Evolutionary conservation across 1,140 invertebrate genomes (phyloP).

Genomic region (Euglossa dilemma): DNA sequence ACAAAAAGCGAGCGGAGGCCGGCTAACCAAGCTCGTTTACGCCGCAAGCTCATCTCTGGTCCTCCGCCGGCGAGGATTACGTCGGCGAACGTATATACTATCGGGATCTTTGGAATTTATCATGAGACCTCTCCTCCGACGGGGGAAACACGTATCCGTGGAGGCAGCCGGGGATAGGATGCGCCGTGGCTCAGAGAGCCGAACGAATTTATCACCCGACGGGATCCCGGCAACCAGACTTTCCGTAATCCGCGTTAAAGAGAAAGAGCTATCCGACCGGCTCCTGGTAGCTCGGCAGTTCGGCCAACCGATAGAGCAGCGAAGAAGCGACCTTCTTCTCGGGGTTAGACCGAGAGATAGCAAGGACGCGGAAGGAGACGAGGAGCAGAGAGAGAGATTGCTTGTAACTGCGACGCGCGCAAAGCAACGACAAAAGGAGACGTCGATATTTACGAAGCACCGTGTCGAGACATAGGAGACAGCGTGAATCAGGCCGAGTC

Average conservation of each 20-base stretch:
- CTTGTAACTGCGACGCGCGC: not conserved
- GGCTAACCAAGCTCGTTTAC: constrained; percentile 48
- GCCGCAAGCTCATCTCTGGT: constrained; percentile 57
- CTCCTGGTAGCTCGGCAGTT: not conserved
- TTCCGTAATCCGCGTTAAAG: constrained; percentile 67
- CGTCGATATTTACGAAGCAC: constrained; percentile 61
- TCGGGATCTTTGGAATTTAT: constrained; percentile 63
- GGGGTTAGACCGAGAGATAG: not conserved
- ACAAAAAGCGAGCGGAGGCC: constrained; percentile 6
- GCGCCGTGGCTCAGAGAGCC: constrained; percentile 33
- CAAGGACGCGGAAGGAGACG: not conserved
- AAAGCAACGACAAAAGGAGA: constrained; percentile 58
- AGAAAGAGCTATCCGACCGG: constrained; percentile 61
- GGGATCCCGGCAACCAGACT: constrained; percentile 63
- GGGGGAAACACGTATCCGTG: constrained; percentile 34
- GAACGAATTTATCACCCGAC: constrained; percentile 66
- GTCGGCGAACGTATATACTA: constrained; percentile 34
- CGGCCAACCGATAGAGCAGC: not conserved
- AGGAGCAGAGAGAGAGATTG: not conserved
- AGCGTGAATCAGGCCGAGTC: constrained; percentile 1
- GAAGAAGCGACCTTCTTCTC: not conserved
- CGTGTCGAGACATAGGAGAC: not conserved
- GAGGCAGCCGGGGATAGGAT: constrained; percentile 28
- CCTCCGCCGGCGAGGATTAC: constrained; percentile 24
- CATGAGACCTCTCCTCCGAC: constrained; percentile 50